phyloP scores from a whole-genome alignment of 2,113 vertebrate genomes.

The Calyptomena viridis region DNA sequence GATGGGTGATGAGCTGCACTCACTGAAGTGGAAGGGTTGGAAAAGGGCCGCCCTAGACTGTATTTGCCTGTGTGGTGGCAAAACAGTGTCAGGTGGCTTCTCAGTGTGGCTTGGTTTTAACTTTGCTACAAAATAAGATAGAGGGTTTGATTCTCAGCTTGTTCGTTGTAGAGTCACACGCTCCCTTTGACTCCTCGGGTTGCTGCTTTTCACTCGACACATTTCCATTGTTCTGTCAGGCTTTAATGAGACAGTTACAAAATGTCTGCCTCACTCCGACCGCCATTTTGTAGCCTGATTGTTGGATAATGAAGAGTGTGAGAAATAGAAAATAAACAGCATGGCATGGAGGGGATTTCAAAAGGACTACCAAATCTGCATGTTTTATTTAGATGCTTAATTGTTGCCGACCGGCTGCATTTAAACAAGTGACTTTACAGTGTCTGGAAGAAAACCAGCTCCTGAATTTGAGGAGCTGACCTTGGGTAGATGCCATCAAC shows the following conservation, averaged over 20 bases:
- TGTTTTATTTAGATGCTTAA: conserved; percentile 70
- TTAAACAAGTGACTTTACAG: conserved; percentile 72
- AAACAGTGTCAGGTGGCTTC: not conserved
- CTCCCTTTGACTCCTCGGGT: not conserved
- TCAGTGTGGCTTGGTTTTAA: not conserved
- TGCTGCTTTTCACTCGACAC: not conserved
- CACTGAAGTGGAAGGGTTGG: accelerated
- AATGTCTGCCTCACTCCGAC: conserved; percentile 77
- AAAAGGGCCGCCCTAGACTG: not conserved
- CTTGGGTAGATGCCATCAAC: conserved; percentile 78
- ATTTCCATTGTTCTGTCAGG: not conserved
- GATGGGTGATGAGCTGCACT: not conserved
- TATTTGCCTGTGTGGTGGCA: not conserved
- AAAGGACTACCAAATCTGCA: conserved; percentile 61
- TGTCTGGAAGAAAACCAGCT: conserved; percentile 71
- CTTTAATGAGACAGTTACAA: conserved; percentile 66
- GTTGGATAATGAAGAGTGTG: conserved; percentile 73
- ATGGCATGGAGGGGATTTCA: conserved; percentile 37
- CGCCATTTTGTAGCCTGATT: conserved; percentile 81
- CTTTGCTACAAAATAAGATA: not conserved
- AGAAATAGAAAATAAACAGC: conserved; percentile 58
- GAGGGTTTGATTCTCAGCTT: not conserved
- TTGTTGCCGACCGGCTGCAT: conserved; percentile 75
- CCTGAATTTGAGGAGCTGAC: conserved; percentile 74
- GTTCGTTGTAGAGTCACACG: accelerated